A percentile compares a stretch with the other conserved stretches of the same genome.
phyloP scores from a whole-genome alignment of 2,797 vertebrate species.

The Phalloptychus januarius region DNA sequence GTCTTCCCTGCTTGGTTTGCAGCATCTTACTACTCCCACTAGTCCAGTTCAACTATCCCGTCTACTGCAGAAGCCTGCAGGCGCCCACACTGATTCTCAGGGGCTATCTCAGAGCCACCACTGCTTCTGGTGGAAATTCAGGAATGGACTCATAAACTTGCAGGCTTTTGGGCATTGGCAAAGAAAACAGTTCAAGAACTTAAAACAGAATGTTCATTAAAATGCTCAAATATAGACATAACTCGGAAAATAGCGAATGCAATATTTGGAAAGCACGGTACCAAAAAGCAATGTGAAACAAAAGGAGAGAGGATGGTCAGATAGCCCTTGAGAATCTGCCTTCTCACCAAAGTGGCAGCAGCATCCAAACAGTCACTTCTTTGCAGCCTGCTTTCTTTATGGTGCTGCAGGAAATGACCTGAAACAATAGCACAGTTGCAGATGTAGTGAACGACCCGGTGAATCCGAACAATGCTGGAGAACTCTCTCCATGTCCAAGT shows the following conservation, averaged over 20 bases:
- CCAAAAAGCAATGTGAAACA: not conserved
- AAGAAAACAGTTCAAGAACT: not conserved
- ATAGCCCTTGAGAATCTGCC: slow-evolving; percentile 74
- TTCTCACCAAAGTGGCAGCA: slow-evolving; percentile 42
- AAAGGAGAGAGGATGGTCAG: slow-evolving; percentile 14
- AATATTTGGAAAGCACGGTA: not conserved
- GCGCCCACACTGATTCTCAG: slow-evolving; percentile 63
- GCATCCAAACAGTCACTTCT: slow-evolving; percentile 50
- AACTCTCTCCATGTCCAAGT: slow-evolving; percentile 66
- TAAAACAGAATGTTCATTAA: not conserved
- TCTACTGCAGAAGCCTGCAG: slow-evolving; percentile 61
- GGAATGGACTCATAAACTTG: not conserved
- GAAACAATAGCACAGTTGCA: slow-evolving; percentile 62
- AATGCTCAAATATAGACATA: slow-evolving; percentile 1
- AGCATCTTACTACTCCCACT: slow-evolving; percentile 56
- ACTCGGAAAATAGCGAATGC: slow-evolving; percentile 2
- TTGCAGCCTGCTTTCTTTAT: slow-evolving; percentile 33
- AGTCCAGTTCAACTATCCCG: slow-evolving; percentile 58
- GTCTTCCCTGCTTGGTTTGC: slow-evolving; percentile 45
- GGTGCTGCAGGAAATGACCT: slow-evolving; percentile 64
- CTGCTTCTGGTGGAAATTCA: slow-evolving; percentile 12
- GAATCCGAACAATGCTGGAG: slow-evolving; percentile 74
- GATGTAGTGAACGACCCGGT: slow-evolving; percentile 77
- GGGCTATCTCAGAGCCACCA: slow-evolving; percentile 56
- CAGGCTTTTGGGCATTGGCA: slow-evolving; percentile 10